Conservation (phyloP, 2,888 invertebrate genomes). For the Parnassius smintheus region DNA sequence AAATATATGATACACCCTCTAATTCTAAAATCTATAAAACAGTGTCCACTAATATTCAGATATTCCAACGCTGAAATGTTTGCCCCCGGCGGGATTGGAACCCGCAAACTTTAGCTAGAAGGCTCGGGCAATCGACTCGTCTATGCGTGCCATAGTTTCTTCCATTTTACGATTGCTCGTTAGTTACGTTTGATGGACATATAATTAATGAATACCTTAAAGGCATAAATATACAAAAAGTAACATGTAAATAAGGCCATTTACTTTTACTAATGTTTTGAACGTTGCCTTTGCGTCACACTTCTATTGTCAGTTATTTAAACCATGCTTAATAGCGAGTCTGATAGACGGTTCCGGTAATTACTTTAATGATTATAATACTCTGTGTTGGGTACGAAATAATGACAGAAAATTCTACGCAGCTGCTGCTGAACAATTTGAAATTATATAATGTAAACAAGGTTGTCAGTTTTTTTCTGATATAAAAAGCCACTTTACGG, state of each 20-base stretch:
- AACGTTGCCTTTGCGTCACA: slow-evolving; percentile 20
- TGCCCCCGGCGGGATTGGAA: too few relatives aligned
- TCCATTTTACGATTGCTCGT: background rate
- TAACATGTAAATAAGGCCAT: slow-evolving; percentile 10
- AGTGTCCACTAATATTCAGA: too few relatives aligned
- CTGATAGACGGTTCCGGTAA: slow-evolving; percentile 15
- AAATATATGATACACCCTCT: too few relatives aligned
- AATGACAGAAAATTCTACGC: slow-evolving; percentile 23
- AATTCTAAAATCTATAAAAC: too few relatives aligned
- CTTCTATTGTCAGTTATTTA: slow-evolving; percentile 27
- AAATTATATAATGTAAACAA: slow-evolving; percentile 13
- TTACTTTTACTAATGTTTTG: slow-evolving; percentile 24
- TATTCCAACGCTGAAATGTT: too few relatives aligned
- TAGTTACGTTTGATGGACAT: background rate
- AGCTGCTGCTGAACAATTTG: slow-evolving; percentile 11
- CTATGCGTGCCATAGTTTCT: too few relatives aligned
- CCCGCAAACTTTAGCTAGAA: too few relatives aligned
- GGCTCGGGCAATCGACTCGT: too few relatives aligned
- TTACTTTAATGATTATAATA: slow-evolving; percentile 26
- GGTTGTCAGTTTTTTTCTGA: too few relatives aligned
- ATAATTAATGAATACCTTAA: background rate
- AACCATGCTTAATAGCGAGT: slow-evolving; percentile 15
- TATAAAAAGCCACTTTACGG: too few relatives aligned
- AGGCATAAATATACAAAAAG: slow-evolving; percentile 2
- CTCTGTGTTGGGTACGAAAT: slow-evolving; percentile 23